Evolutionary conservation across 2,113 vertebrate genomes (phyloP), one percentile per base, ranked within the genome.

Genomic region (Arizona elegans): DNA sequence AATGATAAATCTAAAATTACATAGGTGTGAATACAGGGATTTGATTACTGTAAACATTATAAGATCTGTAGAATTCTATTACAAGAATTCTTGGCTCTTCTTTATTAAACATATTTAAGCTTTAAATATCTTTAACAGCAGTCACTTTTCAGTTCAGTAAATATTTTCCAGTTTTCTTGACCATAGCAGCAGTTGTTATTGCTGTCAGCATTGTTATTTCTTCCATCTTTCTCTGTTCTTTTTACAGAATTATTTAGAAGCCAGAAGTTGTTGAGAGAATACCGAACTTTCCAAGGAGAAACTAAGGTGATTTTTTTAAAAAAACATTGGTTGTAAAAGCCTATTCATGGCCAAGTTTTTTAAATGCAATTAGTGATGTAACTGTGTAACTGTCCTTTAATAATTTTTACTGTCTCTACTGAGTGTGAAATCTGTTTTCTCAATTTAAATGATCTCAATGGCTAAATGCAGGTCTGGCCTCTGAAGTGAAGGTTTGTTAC

Each of bases 281-380:
- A 99, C 97, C 98, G 97, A 97, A 98, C 99, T 93, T 99, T 99
- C 96, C 98, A 99, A 97, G 99, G 99, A 96, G 98, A 99, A 96
- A 99, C 99, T 43, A 99, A 99, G 98, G 99, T 99, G 97, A 85
- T 4, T 1, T 75, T 92, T 92, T 62, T 17, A 19, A 43, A 38
- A 38, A 38, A 38, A 47, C 13, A 1, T 91, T 24, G 23, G 8
- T 43, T 81, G 26, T 62, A 7, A 59, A 43, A 12, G 3, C 29
- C 6, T 88, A 17, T 24, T 29, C 4, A 11, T 23, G 9, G 23
- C 15, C 15, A 15, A 19, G 5, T 47, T 17, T 56, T 24, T 29
- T 47, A 29, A 12, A 12, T 0, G 0, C 0, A 0, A 21, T 54
- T 58, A 7, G 19, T 9, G 33, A 9, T 88, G 0, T 70, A 70